Evolutionary conservation across 2,888 invertebrate genomes (phyloP).

Genomic region (Hydrotaea diabolus): DNA sequence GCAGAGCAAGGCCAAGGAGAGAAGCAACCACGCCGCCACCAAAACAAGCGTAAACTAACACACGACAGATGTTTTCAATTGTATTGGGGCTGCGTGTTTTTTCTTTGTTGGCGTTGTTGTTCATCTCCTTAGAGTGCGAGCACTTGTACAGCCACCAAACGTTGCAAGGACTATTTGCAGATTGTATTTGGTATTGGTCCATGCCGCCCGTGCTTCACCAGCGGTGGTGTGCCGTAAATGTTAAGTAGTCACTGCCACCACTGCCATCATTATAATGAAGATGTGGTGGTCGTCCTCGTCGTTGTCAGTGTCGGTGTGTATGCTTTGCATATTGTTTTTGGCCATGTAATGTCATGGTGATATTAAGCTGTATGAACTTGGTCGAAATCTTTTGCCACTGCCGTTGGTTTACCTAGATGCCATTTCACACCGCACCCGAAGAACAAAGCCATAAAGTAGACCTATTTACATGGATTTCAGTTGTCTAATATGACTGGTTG

Average conservation of each 20-base stretch:
- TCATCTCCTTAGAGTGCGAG: neutral
- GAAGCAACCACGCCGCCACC: neutral
- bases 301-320: neutral
- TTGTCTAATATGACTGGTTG: neutral
- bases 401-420: slow-evolving; percentile 39
- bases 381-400: slow-evolving; percentile 32
- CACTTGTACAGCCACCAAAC: neutral
- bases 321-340: slow-evolving; percentile 12
- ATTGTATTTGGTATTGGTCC: slow-evolving; percentile 26
- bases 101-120: slow-evolving; percentile 17
- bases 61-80: slow-evolving; percentile 61
- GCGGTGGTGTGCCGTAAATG: slow-evolving; percentile 50
- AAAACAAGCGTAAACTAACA: slow-evolving; percentile 6
- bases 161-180: neutral
- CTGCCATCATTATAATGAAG: slow-evolving; percentile 37
- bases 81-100: slow-evolving; percentile 16
- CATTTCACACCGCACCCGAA: neutral
- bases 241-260: slow-evolving; percentile 46
- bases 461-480: slow-evolving; percentile 35
- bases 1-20: neutral
- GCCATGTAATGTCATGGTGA: slow-evolving; percentile 33
- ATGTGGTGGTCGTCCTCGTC: neutral
- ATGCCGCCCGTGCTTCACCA: slow-evolving; percentile 47
- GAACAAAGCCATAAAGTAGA: neutral
- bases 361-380: slow-evolving; percentile 53